Conservation (phyloP, 2,113 vertebrate species). For the Anthoscopus minutus region DNA sequence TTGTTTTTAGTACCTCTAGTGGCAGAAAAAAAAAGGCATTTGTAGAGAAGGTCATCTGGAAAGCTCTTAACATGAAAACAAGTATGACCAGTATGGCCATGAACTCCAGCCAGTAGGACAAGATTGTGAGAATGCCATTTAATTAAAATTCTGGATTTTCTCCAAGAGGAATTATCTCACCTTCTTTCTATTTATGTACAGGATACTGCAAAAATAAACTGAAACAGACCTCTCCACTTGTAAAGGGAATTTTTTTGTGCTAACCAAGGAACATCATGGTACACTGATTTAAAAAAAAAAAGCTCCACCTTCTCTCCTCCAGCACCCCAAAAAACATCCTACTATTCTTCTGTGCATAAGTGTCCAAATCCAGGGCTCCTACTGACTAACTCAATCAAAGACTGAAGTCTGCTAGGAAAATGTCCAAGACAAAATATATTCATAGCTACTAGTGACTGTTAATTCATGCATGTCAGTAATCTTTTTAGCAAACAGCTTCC, state of each 20-base stretch:
- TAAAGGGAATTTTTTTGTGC: neutral
- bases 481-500: neutral
- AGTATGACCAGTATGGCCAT: neutral
- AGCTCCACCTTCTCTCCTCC: neutral
- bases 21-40: neutral
- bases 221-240: neutral
- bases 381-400: neutral
- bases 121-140: neutral
- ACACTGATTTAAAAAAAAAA: neutral
- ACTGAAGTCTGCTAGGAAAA: neutral
- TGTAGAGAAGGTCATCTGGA: neutral
- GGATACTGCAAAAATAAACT: neutral
- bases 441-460: neutral
- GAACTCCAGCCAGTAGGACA: neutral
- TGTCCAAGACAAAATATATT: neutral
- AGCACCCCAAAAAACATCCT: neutral
- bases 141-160: conserved; percentile 21
- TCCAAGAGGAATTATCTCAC: neutral
- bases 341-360: neutral
- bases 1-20: neutral
- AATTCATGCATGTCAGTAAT: neutral
- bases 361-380: neutral
- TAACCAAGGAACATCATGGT: neutral
- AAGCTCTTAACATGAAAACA: neutral
- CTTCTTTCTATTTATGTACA: neutral